phyloP scores from a whole-genome alignment of 2,888 invertebrate species.

The Caenorhabditis imperialis region DNA sequence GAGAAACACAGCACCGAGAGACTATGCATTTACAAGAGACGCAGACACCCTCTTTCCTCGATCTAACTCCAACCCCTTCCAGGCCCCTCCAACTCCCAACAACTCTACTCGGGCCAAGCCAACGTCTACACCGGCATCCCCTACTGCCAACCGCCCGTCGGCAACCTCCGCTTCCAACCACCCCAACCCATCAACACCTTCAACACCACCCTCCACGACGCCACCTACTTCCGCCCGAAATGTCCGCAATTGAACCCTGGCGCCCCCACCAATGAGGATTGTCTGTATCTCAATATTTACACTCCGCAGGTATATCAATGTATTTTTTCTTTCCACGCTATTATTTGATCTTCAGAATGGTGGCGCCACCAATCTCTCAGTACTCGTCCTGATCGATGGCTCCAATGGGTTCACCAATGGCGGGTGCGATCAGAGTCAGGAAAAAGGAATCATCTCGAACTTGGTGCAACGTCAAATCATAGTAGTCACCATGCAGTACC shows the following conservation, averaged over 20 bases:
- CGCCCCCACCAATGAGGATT: slow-evolving; percentile 63
- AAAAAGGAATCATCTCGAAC: slow-evolving; percentile 64
- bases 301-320: slow-evolving; percentile 51
- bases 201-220: slow-evolving; percentile 59
- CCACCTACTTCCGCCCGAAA: slow-evolving; percentile 65
- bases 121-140: slow-evolving; percentile 70
- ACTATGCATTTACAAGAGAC: too few species aligned
- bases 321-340: neutral
- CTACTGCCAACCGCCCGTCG: slow-evolving; percentile 66
- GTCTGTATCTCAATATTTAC: slow-evolving; percentile 70
- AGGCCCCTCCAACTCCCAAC: slow-evolving; percentile 60
- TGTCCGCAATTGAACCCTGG: slow-evolving; percentile 64
- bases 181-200: slow-evolving; percentile 43
- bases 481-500: slow-evolving; percentile 70
- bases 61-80: neutral
- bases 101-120: slow-evolving; percentile 66
- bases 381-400: slow-evolving; percentile 69
- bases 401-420: slow-evolving; percentile 59
- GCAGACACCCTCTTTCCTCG: too few species aligned
- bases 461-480: slow-evolving; percentile 67
- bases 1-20: too few species aligned
- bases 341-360: slow-evolving; percentile 19
- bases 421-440: slow-evolving; percentile 58
- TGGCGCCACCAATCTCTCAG: slow-evolving; percentile 56
- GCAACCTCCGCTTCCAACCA: slow-evolving; percentile 56